phyloP scores from a whole-genome alignment of 2,113 vertebrate genomes.

The Capreolus pygargus region DNA sequence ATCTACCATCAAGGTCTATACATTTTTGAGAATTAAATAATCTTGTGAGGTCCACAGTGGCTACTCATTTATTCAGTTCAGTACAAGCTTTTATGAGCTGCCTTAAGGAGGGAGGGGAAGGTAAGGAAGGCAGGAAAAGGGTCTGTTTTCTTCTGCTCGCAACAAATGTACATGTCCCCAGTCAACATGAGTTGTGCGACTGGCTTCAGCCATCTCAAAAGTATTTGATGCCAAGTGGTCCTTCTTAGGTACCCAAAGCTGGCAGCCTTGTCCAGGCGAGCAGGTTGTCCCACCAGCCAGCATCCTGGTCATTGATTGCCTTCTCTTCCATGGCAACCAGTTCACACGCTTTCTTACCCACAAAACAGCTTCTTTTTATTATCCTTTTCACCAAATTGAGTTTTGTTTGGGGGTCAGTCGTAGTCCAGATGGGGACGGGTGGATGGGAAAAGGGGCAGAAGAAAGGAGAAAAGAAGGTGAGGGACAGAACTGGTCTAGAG shows the following conservation, averaged over 20 bases:
- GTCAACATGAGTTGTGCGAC: not conserved
- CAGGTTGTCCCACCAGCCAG: slow-evolving; percentile 71
- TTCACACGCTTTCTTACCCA: slow-evolving; percentile 50
- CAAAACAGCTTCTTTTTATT: slow-evolving; percentile 63
- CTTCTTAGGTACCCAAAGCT: slow-evolving; percentile 71
- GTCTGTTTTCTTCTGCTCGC: slow-evolving; percentile 52
- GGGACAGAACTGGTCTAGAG: slow-evolving; percentile 43
- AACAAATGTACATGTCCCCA: slow-evolving; percentile 36
- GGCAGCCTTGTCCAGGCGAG: slow-evolving; percentile 67
- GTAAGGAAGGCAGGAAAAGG: not conserved
- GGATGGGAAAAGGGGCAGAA: slow-evolving; percentile 26
- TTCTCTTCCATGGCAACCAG: slow-evolving; percentile 74
- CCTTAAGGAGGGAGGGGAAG: not conserved
- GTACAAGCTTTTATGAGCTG: slow-evolving; percentile 53
- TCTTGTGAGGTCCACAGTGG: slow-evolving; percentile 78
- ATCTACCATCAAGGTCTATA: slow-evolving; percentile 73
- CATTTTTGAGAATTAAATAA: slow-evolving; percentile 81
- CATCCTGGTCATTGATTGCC: slow-evolving; percentile 71
- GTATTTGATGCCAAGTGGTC: slow-evolving; percentile 37
- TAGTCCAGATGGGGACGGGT: slow-evolving; percentile 64
- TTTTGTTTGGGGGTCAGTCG: slow-evolving; percentile 62
- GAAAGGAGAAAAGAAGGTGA: slow-evolving; percentile 58
- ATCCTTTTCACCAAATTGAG: slow-evolving; percentile 69
- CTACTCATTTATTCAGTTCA: slow-evolving; percentile 69
- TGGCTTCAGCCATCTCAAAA: slow-evolving; percentile 60